Evolutionary conservation across 2,888 invertebrate genomes (phyloP).

Genomic region (Chironomus tentans): DNA sequence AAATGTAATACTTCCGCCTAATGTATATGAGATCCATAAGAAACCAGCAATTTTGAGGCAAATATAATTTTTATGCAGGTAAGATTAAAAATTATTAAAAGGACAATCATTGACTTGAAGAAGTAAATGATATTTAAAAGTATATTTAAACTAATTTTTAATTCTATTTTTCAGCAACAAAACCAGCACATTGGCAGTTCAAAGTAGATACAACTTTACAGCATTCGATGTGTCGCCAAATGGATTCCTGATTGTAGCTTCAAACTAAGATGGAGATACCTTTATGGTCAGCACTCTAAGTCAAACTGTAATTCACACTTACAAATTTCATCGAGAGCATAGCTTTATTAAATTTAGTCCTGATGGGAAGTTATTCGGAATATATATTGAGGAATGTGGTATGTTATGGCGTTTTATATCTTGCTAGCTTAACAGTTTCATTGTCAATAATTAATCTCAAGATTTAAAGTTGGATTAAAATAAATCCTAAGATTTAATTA

Average conservation of each 20-base stretch:
- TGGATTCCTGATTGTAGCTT: slow-evolving; percentile 72
- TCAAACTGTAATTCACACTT: slow-evolving; percentile 70
- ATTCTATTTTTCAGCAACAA: slow-evolving; percentile 59
- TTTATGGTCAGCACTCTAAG: slow-evolving; percentile 79
- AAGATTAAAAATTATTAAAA: too few species aligned
- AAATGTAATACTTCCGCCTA: too few species aligned
- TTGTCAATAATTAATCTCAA: too few species aligned
- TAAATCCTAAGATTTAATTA: too few species aligned
- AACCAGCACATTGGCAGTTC: slow-evolving; percentile 77
- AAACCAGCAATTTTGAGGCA: too few species aligned
- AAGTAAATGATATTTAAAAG: slow-evolving; percentile 55
- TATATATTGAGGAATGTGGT: slow-evolving; percentile 77
- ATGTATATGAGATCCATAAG: too few species aligned
- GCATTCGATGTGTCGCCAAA: slow-evolving; percentile 79
- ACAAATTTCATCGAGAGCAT: slow-evolving; percentile 71
- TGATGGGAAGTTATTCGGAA: slow-evolving; percentile 86
- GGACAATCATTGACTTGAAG: slow-evolving; percentile 84
- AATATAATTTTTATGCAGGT: too few species aligned
- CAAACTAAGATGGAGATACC: slow-evolving; percentile 85
- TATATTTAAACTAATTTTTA: slow-evolving; percentile 31
- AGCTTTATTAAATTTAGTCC: slow-evolving; percentile 83
- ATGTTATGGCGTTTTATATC: slow-evolving; percentile 30
- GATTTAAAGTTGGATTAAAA: too few species aligned
- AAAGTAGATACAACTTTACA: slow-evolving; percentile 78
- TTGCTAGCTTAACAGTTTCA: too few species aligned